Conservation (phyloP, 2,888 invertebrate genomes). For the Tenthredo notha region DNA sequence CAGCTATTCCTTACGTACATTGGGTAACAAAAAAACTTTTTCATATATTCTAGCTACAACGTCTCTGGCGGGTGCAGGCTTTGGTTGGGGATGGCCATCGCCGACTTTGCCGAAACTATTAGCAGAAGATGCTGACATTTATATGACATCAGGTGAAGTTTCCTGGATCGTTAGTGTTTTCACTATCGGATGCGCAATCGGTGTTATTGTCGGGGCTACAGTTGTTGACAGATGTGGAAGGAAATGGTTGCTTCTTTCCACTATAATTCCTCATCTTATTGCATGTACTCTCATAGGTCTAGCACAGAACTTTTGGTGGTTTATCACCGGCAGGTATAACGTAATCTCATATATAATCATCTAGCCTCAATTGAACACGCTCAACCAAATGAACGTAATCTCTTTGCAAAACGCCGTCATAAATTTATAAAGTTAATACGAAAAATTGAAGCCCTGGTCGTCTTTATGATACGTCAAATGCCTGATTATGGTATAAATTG, state of each 20-base stretch:
- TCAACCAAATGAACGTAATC: neutral
- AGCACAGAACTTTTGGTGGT: constrained; percentile 48
- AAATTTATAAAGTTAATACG: neutral
- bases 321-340: constrained; percentile 55
- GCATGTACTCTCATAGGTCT: constrained; percentile 58
- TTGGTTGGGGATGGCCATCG: constrained; percentile 58
- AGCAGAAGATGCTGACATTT: neutral
- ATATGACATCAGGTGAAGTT: constrained; percentile 50
- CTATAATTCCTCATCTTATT: constrained; percentile 52
- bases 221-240: constrained; percentile 60
- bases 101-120: constrained; percentile 45
- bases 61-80: constrained; percentile 50
- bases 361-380: neutral
- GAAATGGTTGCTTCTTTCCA: constrained; percentile 59
- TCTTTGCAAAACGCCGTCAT: neutral
- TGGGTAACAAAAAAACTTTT: neutral
- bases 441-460: neutral
- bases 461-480: neutral
- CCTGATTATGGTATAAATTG: neutral
- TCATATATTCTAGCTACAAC: constrained; percentile 53
- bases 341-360: neutral
- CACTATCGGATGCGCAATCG: constrained; percentile 58
- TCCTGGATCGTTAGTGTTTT: constrained; percentile 57
- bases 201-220: constrained; percentile 56
- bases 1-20: neutral